A percentile compares a stretch with the other conserved stretches of the same genome.
Evolutionary conservation across 1,140 invertebrate genomes (phyloP).

Genomic region (Rhysida immarginata): DNA sequence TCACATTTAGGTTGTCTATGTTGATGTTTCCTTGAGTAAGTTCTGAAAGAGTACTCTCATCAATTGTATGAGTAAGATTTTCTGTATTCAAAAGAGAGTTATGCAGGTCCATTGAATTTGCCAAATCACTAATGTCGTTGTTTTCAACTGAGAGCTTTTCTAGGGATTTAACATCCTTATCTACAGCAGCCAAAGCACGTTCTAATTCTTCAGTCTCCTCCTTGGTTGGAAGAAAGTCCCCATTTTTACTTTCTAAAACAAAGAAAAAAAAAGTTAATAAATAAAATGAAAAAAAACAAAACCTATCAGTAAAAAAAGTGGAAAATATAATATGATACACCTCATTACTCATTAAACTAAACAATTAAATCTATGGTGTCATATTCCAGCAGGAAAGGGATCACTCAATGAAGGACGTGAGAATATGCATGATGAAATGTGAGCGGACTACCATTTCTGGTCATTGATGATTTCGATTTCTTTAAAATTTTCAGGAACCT

Average conservation of each 20-base stretch:
- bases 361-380: too few species aligned
- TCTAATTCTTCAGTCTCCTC: constrained; percentile 71
- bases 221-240: constrained; percentile 49
- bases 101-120: constrained; percentile 12
- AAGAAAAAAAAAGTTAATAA: constrained; percentile 7
- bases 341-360: too few species aligned
- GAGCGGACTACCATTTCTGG: too few species aligned
- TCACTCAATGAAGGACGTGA: too few species aligned
- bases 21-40: constrained; percentile 7
- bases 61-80: constrained; percentile 18
- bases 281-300: background rate
- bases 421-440: too few species aligned
- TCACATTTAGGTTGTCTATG: constrained; percentile 19
- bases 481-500: too few species aligned
- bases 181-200: constrained; percentile 59
- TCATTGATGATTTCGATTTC: too few species aligned
- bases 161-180: constrained; percentile 35
- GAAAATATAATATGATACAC: background rate
- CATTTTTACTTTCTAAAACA: constrained; percentile 19
- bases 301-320: background rate
- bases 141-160: constrained; percentile 42
- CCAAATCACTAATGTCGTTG: constrained; percentile 9
- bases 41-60: constrained; percentile 16
- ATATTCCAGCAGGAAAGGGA: too few species aligned
- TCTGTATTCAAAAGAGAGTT: constrained; percentile 16